Evolutionary conservation across 2,888 invertebrate genomes (phyloP).

Genomic region (Noctua pronuba): DNA sequence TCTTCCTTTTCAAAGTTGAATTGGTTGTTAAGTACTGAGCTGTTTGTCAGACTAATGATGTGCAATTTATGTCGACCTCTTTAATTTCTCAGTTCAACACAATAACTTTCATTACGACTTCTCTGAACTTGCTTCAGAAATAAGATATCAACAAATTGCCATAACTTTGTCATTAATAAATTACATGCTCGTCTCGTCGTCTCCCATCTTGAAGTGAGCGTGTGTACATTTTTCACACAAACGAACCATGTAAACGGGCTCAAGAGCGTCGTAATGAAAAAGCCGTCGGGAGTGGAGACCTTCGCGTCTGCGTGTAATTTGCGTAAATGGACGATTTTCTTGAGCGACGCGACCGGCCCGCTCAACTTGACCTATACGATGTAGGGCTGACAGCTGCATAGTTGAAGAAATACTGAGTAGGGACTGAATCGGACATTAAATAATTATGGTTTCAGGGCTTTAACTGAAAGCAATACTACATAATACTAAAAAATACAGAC

Average conservation of each 20-base stretch:
- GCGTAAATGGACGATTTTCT: slow-evolving; percentile 77
- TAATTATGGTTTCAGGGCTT: not conserved
- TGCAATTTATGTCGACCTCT: slow-evolving; percentile 30
- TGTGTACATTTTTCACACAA: slow-evolving; percentile 53
- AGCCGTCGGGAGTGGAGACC: slow-evolving; percentile 58
- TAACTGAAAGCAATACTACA: too few relatives aligned
- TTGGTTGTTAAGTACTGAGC: slow-evolving; percentile 28
- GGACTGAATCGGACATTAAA: not conserved
- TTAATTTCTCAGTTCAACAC: slow-evolving; percentile 12
- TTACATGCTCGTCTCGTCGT: slow-evolving; percentile 25
- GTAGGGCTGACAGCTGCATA: slow-evolving; percentile 66
- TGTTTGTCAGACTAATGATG: slow-evolving; percentile 24
- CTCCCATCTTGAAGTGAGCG: slow-evolving; percentile 23
- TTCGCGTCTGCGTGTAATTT: slow-evolving; percentile 68
- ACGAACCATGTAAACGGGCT: slow-evolving; percentile 54
- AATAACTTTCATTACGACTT: not conserved
- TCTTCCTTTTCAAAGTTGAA: slow-evolving; percentile 56
- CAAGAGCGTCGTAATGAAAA: slow-evolving; percentile 61
- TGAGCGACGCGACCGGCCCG: slow-evolving; percentile 67
- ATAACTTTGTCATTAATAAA: slow-evolving; percentile 8
- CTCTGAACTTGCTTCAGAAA: slow-evolving; percentile 17
- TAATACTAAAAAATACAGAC: not conserved
- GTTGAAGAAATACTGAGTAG: not conserved
- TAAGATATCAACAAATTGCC: slow-evolving; percentile 24
- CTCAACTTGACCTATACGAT: slow-evolving; percentile 82